phyloP scores from a whole-genome alignment of 2,797 vertebrate species.

The Clarias pachynema region DNA sequence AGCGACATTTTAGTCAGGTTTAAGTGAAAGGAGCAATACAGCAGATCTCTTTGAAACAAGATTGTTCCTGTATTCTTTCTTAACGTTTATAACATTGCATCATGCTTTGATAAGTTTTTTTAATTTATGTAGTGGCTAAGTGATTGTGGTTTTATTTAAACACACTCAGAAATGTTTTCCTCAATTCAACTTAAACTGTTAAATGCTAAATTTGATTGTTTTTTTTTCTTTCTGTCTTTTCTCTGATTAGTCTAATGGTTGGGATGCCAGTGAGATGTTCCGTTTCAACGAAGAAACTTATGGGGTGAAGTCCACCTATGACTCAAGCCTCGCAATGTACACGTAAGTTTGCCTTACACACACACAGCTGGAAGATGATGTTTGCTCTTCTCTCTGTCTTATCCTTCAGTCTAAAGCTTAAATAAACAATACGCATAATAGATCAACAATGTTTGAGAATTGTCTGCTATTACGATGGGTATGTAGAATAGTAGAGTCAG shows the following conservation, averaged over 20 bases:
- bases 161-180: background rate
- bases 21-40: background rate
- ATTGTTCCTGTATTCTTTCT: background rate
- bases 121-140: background rate
- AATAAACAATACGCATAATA: background rate
- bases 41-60: background rate
- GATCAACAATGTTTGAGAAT: background rate
- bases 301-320: conserved; percentile 90
- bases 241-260: conserved; percentile 84
- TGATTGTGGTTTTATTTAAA: background rate
- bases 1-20: background rate
- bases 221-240: background rate
- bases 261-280: conserved; percentile 96
- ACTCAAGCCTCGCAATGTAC: conserved; percentile 90
- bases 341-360: conserved; percentile 78
- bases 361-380: background rate
- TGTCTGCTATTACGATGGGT: too few species aligned
- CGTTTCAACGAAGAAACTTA: conserved; percentile 92
- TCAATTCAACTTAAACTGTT: background rate
- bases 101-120: background rate
- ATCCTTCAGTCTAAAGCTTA: background rate
- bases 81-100: background rate
- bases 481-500: background rate
- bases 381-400: background rate
- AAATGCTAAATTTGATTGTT: background rate